Conservation (phyloP, 1,140 invertebrate genomes). For the Drosophila murphyi region DNA sequence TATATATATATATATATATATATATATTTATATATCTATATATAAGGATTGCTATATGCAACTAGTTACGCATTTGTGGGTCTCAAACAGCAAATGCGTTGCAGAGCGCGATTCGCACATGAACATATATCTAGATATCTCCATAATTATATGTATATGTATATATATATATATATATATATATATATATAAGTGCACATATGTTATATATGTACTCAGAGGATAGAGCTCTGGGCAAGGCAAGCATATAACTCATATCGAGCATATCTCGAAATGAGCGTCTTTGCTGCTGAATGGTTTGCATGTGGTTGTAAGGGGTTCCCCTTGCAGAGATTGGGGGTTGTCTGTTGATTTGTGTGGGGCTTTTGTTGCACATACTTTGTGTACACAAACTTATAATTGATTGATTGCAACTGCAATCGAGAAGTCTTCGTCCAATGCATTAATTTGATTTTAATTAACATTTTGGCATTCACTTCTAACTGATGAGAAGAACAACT, state of each 20-base stretch:
- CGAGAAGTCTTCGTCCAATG: neutral
- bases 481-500: no score
- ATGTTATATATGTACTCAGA: no score
- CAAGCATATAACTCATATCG: slow-evolving; percentile 11
- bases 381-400: neutral
- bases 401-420: neutral
- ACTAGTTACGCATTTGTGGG: no score
- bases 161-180: neutral
- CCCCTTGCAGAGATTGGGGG: neutral
- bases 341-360: neutral
- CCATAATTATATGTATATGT: neutral
- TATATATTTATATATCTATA: neutral
- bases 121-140: no score
- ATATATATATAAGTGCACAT: neutral
- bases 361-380: neutral
- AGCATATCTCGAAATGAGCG: slow-evolving; percentile 17
- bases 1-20: neutral
- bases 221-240: neutral
- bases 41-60: neutral
- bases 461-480: no score
- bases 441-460: neutral
- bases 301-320: no score
- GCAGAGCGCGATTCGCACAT: no score
- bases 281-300: no score
- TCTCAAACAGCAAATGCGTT: no score